A percentile compares a stretch with the other conserved stretches of the same genome.
Evolutionary conservation across 1,140 invertebrate species (phyloP).

Genomic region (Globodera ellingtonae): DNA sequence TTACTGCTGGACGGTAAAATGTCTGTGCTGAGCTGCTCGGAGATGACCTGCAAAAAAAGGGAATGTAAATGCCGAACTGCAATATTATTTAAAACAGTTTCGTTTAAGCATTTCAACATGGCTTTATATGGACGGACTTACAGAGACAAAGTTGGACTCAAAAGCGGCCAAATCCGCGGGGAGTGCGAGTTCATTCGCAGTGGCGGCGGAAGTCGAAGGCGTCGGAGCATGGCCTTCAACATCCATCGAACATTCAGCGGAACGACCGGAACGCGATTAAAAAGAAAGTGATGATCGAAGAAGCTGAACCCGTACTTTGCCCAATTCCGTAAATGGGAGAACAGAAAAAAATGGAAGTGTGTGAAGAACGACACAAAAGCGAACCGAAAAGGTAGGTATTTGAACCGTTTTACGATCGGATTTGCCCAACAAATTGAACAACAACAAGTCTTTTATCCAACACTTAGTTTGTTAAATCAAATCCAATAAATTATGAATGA

Average conservation of each 20-base stretch:
- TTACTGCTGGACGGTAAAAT: constrained; percentile 5
- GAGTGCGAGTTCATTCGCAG: background rate
- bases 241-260: constrained; percentile 14
- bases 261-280: background rate
- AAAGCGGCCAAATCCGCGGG: background rate
- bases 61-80: background rate
- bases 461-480: background rate
- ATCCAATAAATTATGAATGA: background rate
- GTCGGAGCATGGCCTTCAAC: constrained; percentile 4
- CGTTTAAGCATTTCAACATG: background rate
- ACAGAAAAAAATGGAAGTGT: no score
- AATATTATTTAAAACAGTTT: background rate
- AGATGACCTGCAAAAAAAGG: constrained; percentile 25
- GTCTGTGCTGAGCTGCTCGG: constrained; percentile 38
- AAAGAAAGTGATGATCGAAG: background rate
- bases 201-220: constrained; percentile 13
- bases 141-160: constrained; percentile 20
- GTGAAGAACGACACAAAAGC: background rate
- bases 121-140: background rate
- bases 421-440: background rate
- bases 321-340: no score
- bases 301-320: no score
- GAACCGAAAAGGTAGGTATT: background rate
- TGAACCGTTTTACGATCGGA: background rate
- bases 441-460: background rate